These are phyloP conservation scores for Neofelis nebulosa DNA, from an alignment of 2,113 vertebrate genomes.

Conservation along the genomic window DNA sequence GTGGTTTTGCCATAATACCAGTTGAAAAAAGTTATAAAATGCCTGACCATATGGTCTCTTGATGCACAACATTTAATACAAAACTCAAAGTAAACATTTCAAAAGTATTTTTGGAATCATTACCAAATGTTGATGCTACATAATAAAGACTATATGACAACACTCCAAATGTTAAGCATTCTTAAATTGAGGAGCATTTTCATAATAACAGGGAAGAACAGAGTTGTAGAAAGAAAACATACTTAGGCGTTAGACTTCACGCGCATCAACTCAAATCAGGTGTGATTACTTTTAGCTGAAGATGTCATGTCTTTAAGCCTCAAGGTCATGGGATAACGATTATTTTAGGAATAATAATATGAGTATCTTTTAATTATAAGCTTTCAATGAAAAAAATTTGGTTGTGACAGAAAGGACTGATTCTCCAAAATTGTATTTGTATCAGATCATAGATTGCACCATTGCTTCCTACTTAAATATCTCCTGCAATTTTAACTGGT, in stretches of 20 bases:
- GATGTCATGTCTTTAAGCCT: neutral
- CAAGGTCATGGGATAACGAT: neutral
- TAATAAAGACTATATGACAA: conserved; percentile 74
- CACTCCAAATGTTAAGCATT: conserved; percentile 57
- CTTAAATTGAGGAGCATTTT: conserved; percentile 65
- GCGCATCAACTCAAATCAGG: neutral
- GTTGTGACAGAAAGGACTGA: neutral
- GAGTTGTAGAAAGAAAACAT: neutral
- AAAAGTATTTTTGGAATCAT: conserved; percentile 78
- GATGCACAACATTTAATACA: conserved; percentile 73
- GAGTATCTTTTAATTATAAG: neutral
- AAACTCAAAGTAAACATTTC: conserved; percentile 79
- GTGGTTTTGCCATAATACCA: conserved; percentile 71
- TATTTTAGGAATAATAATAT: neutral
- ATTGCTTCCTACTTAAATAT: neutral
- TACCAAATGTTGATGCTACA: conserved; percentile 79
- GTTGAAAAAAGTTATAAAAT: conserved; percentile 71
- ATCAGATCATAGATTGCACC: neutral
- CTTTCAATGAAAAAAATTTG: neutral
- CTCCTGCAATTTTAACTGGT: neutral
- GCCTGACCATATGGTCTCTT: conserved; percentile 78
- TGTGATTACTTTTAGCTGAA: neutral
- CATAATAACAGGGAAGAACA: conserved; percentile 42
- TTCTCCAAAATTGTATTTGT: neutral
- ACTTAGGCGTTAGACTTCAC: neutral